phyloP scores from a whole-genome alignment of 2,113 vertebrate genomes.

The Heteronetta atricapilla region DNA sequence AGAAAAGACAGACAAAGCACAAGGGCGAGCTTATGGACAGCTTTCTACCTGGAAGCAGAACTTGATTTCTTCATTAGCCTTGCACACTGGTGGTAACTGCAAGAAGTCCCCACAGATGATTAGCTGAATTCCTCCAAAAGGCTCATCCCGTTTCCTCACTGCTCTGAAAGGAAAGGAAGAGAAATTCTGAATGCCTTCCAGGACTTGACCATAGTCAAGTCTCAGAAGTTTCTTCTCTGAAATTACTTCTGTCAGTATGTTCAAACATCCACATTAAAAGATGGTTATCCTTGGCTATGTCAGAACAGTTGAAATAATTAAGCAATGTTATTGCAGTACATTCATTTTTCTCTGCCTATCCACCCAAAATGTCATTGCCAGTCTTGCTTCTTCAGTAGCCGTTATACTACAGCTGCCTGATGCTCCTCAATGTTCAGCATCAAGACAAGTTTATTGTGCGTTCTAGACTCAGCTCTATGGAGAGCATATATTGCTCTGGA shows the following conservation, averaged over 20 bases:
- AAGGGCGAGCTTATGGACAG: background rate
- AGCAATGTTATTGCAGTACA: background rate
- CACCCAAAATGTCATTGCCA: background rate
- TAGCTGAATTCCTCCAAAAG: slow-evolving; percentile 96
- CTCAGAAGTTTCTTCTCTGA: background rate
- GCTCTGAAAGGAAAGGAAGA: slow-evolving; percentile 71
- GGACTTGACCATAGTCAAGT: background rate
- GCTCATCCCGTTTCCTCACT: slow-evolving; percentile 85
- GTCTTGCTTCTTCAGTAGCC: background rate
- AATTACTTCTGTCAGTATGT: background rate
- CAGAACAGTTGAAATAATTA: background rate
- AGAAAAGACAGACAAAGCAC: background rate
- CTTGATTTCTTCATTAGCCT: slow-evolving; percentile 81
- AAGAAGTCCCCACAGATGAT: slow-evolving; percentile 96
- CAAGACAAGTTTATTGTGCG: background rate
- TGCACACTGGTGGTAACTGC: slow-evolving; percentile 92
- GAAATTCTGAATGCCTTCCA: background rate
- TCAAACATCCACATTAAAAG: background rate
- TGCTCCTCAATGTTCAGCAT: background rate
- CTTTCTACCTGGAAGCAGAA: slow-evolving; percentile 93
- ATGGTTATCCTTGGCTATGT: background rate
- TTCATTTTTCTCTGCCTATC: background rate
- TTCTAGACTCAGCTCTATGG: background rate
- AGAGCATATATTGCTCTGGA: background rate
- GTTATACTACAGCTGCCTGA: background rate